Base-by-base conservation (phyloP, 2,888 invertebrate species). In the Pachydiplax longipennis region DNA sequence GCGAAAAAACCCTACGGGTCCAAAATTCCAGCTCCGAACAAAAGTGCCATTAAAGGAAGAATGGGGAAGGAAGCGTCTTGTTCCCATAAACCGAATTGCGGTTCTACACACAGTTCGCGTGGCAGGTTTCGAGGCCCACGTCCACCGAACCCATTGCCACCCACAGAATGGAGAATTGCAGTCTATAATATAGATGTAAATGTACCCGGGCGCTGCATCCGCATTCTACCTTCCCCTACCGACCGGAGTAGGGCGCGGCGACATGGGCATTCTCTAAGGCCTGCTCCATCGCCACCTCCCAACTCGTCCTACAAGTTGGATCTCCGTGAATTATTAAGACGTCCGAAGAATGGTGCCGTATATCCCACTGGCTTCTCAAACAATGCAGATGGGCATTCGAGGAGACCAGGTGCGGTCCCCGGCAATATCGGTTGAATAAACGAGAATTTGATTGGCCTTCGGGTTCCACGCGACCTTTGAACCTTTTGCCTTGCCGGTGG, bases 371-470 rank as follows among this genome's bases (percentile, higher is more conserved):
- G 65, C 10, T 65, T 65, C 65, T 31, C 73, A 73, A 73, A 73
- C 73, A 73, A 73, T 73, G 73, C 73, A 73, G 73, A 73, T 73
- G 73, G 73, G 73, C 73, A 73, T 73, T 73, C 73, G 73, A n/a
- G n/a, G 65, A 65, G 65, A 31, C 73, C 73, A 73, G 73, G 73
- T 73, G 73, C 73, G 73, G 65, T 65, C 65, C 65, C 25, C 65
- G 65, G 73, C 73, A 73, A 73, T 73, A 73, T 73, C 73, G 73
- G 73, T 31, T 73, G 73, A 73, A 73, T 73, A 73, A 73, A 73
- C 73, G 73, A 73, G 73, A 31, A 73, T 73, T 73, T 73, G 73
- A 73, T 73, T 73, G 73, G 73, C 73, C 73, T 73, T 73, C 73
- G 73, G 73, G 73, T 73, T 31, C 73, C 25, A 73, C 73, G 25